Percentiles rank a stretch among this genome's conserved stretches.
Evolutionary conservation across 2,888 invertebrate genomes (phyloP).

Genomic region (Miltochrista miniata): DNA sequence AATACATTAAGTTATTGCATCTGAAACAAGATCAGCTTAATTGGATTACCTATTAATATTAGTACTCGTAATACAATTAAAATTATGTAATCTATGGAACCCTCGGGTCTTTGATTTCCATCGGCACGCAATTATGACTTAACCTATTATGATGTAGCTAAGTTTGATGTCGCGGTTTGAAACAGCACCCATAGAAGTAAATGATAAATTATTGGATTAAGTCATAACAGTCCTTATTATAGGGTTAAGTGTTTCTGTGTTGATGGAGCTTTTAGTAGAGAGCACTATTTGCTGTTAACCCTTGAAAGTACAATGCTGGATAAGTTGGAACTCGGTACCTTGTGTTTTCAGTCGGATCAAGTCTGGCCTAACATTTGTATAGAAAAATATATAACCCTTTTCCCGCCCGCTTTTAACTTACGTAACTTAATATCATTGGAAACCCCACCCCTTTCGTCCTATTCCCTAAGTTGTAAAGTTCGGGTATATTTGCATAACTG

Average conservation of each 20-base stretch:
- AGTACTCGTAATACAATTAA: constrained; percentile 3
- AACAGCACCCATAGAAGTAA: not conserved
- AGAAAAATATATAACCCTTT: too few species aligned
- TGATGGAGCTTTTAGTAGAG: too few species aligned
- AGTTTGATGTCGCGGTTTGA: not conserved
- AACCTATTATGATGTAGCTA: not conserved
- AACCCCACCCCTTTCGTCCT: constrained; percentile 2
- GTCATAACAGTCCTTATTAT: too few species aligned
- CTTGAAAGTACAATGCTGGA: too few species aligned
- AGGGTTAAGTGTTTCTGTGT: too few species aligned
- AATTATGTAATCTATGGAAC: not conserved
- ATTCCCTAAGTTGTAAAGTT: constrained; percentile 37
- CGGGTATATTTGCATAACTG: constrained; percentile 37
- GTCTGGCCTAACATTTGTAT: too few species aligned
- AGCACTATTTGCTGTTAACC: too few species aligned
- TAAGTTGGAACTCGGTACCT: too few species aligned
- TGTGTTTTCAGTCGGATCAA: too few species aligned
- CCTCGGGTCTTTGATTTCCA: not conserved
- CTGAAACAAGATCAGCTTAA: not conserved
- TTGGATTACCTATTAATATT: constrained; percentile 1
- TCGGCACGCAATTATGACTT: not conserved
- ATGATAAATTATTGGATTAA: too few species aligned
- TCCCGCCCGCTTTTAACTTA: too few species aligned
- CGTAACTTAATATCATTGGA: not conserved
- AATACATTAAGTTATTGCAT: not conserved